A percentile compares a stretch with the other conserved stretches of the same genome.
phyloP scores from a whole-genome alignment of 2,888 invertebrate species.

The Eubasilissa splendida region DNA sequence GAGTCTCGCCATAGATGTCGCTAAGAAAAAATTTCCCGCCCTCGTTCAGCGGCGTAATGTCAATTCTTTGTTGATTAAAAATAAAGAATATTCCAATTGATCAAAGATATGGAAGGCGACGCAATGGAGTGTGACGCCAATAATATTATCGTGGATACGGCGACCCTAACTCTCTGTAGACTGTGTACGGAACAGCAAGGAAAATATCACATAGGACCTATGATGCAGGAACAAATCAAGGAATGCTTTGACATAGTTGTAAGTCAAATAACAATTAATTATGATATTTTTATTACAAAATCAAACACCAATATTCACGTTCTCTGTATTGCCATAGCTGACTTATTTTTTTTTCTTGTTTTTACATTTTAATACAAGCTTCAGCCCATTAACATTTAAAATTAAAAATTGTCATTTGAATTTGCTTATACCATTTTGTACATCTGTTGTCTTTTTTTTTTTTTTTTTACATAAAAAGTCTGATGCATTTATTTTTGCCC shows the following conservation, averaged over 20 bases:
- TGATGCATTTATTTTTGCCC: too few species aligned
- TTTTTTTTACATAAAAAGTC: too few species aligned
- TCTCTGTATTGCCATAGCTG: too few species aligned
- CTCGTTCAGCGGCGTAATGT: neutral
- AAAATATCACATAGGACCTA: conserved; percentile 67
- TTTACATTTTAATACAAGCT: too few species aligned
- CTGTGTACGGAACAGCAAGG: conserved; percentile 67
- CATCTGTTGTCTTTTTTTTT: too few species aligned
- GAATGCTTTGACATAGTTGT: conserved; percentile 69
- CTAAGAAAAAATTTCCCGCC: conserved; percentile 8
- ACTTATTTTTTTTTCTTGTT: too few species aligned
- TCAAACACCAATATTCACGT: too few species aligned
- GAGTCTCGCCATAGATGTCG: neutral
- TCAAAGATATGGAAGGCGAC: neutral
- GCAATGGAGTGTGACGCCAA: conserved; percentile 1
- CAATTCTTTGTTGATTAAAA: conserved; percentile 6
- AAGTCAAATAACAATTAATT: conserved; percentile 59
- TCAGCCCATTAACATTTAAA: too few species aligned
- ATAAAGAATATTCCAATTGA: neutral
- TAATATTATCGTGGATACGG: conserved; percentile 61
- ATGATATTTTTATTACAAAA: too few species aligned
- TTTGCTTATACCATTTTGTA: too few species aligned
- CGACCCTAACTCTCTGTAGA: conserved; percentile 67
- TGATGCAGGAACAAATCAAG: conserved; percentile 65
- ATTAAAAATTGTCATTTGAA: too few species aligned